Base-by-base conservation (phyloP, 2,113 vertebrate species). In the Heterochromis multidens region DNA sequence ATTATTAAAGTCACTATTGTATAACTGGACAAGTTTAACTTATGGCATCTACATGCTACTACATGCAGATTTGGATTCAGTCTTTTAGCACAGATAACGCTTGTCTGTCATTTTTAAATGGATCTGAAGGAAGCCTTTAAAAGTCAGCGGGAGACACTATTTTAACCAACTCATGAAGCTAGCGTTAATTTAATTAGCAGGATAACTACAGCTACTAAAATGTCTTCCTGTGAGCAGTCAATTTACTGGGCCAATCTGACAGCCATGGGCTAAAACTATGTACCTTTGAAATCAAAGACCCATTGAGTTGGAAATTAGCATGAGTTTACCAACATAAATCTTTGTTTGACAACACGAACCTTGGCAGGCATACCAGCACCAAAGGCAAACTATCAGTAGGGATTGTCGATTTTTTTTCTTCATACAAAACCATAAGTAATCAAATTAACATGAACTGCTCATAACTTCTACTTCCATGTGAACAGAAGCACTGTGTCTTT, bases 1-100 rank as follows among this genome's bases (percentile, higher is more conserved):
- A 52, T 74, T 52, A 52, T 52, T 74, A 54, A 52, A 74, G n/a
- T 57, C 84, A 90, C 87, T 52, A 37, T 77, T 84, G 37, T 67
- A 40, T 40, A 52, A 12, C 2, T 13, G 62, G 54, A 56, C 21
- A n/a, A 56, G 21, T 54, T 74, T n/a, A 13, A 74, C 16, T 52
- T 52, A 72, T 74, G 46, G 10, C 25, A n/a, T 52, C 16, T 11
- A 52, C n/a, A n/a, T n/a, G n/a, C n/a, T n/a, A n/a, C n/a, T n/a
- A n/a, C n/a, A n/a, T n/a, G n/a, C n/a, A n/a, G n/a, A n/a, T n/a
- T n/a, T n/a, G n/a, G n/a, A n/a, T n/a, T n/a, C 27, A 74, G 25
- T 31, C 43, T 74, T 52, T 74, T 8, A 70, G 40, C 40, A 46
- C 14, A 46, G 13, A 10, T 56, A 4, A 52, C 17, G n/a, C 13